Evolutionary conservation across 2,888 invertebrate species (phyloP).

Genomic region (Cryptocheilus praepositus): DNA sequence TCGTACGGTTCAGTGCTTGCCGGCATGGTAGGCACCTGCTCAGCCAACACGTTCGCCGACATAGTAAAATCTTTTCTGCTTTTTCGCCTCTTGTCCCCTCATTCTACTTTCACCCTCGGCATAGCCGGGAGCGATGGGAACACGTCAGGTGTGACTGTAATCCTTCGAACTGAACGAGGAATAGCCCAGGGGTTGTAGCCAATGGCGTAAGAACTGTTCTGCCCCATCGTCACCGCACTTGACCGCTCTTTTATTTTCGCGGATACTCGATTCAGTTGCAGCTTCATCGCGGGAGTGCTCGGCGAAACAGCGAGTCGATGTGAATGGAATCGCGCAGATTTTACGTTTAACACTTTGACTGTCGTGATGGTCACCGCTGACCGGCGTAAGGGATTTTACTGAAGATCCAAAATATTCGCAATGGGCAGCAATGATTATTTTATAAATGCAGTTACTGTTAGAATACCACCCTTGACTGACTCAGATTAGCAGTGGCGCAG

Average conservation of each 20-base stretch:
- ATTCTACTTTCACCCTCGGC: neutral
- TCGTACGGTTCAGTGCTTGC: neutral
- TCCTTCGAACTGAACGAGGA: conserved; percentile 51
- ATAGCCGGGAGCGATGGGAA: conserved; percentile 51
- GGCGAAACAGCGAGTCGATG: no score
- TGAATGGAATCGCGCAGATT: no score
- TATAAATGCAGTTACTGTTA: no score
- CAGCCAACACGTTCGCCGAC: conserved; percentile 36
- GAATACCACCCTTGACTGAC: no score
- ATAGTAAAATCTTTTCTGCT: conserved; percentile 22
- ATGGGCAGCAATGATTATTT: no score
- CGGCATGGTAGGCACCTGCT: conserved; percentile 26
- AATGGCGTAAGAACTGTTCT: conserved; percentile 45
- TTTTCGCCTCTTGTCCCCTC: neutral
- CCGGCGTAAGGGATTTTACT: no score
- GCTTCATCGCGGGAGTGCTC: neutral
- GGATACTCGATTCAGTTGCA: conserved; percentile 18
- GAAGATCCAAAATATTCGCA: no score
- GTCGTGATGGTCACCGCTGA: no score
- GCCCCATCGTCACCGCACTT: conserved; percentile 37
- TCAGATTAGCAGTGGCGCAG: no score
- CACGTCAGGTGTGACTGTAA: conserved; percentile 64
- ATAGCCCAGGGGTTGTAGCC: conserved; percentile 31
- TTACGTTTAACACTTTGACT: no score
- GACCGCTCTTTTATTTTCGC: conserved; percentile 38